Base-by-base conservation (phyloP, 2,888 invertebrate species). In the Macropis europaea region DNA sequence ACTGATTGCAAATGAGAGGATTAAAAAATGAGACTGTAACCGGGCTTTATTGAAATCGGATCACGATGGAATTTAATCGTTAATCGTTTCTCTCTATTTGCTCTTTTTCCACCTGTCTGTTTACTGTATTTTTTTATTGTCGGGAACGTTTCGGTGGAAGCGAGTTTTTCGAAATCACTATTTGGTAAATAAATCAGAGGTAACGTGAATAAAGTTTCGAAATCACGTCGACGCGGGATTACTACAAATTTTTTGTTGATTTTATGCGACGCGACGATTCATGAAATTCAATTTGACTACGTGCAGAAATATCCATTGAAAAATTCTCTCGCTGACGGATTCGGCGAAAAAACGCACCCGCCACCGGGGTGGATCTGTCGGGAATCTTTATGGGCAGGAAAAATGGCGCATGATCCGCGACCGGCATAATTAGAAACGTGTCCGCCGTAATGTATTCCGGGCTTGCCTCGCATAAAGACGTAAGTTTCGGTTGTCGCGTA, bases 391-490 rank as follows among this genome's bases (percentile, higher is more conserved):
- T 4, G 24, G n/a, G 34, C 6, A 34, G 5, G 13, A n/a, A 15
- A 13, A 45, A 13, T 7, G 11, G 7, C 11, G 3, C 2, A 4
- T n/a, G 59, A 38, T 17, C 2, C 17, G 26, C 32, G 30, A n/a
- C 11, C 47, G n/a, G n/a, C 34, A 48, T 48, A 54, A 60, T 70
- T 60, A 54, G 30, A 42, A 61, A 54, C 15, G 11, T 70, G 30
- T 50, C 19, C 19, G 22, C 19, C 15, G 11, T 54, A 36, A 70
- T 28, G 13, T 71, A 71, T 71, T 71, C 70, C 22, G 15, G n/a
- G 15, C 43, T 24, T 32, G 43, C 1, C 24, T 6, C n/a, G n/a
- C 30, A 73, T 73, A 52, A 67, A 73, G 73, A 73, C 48, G 73
- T 43, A 73, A 73, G 45, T 52, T 73, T 67, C 40, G 42, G 47